A percentile compares a stretch with the other conserved stretches of the same genome.
Evolutionary conservation across 2,797 vertebrate genomes (phyloP).

Genomic region (Scolopax bukidnonensis): DNA sequence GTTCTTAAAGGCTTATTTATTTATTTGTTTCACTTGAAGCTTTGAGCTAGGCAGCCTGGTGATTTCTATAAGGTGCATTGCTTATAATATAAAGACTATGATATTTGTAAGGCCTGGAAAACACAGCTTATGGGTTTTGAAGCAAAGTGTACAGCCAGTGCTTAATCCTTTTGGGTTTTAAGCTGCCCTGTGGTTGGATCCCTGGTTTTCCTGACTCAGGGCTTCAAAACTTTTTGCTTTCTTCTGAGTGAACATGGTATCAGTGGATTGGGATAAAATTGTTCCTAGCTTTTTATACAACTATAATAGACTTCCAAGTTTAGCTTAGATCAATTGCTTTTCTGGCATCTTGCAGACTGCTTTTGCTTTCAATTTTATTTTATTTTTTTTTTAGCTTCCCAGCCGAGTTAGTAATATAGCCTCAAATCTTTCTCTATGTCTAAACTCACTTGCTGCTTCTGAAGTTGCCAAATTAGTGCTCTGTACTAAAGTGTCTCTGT

Average conservation of each 20-base stretch:
- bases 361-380: background rate
- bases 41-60: background rate
- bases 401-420: background rate
- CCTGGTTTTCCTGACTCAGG: background rate
- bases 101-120: background rate
- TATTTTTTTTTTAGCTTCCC: background rate
- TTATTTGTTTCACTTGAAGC: conserved; percentile 8
- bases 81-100: background rate
- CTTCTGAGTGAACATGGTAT: background rate
- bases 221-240: conserved; percentile 7
- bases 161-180: conserved; percentile 12
- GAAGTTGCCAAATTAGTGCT: conserved; percentile 35
- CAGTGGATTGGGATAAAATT: background rate
- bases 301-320: background rate
- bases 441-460: conserved; percentile 41
- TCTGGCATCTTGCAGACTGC: background rate
- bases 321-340: background rate
- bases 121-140: background rate
- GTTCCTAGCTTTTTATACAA: background rate
- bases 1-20: background rate
- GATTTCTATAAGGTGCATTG: background rate
- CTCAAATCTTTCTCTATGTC: background rate
- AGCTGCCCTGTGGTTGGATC: background rate
- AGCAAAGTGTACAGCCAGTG: background rate
- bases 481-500: conserved; percentile 37